Evolutionary conservation across 2,797 vertebrate species (phyloP).

Genomic region (Sebastolobus altivelis): DNA sequence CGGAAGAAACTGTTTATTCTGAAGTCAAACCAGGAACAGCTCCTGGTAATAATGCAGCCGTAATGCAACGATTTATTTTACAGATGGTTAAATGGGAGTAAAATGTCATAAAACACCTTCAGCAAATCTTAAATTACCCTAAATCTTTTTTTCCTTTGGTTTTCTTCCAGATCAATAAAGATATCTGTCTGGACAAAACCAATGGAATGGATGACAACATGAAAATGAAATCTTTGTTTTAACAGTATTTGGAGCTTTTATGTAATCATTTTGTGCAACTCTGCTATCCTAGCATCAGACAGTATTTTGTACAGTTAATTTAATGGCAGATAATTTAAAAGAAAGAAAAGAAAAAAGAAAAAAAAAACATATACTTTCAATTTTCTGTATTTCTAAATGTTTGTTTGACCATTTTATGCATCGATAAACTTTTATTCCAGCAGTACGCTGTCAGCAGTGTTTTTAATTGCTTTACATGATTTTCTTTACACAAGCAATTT

Average conservation of each 20-base stretch:
- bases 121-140: not conserved
- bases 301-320: not conserved
- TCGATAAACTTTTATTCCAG: not conserved
- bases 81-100: not conserved
- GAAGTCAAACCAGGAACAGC: conserved; percentile 11
- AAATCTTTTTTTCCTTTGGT: not conserved
- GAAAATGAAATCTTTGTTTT: not conserved
- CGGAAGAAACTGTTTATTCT: conserved; percentile 17
- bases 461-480: not conserved
- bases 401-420: not conserved
- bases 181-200: not conserved
- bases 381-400: not conserved
- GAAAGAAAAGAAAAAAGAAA: not conserved
- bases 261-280: not conserved
- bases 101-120: not conserved
- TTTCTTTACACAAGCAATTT: not conserved
- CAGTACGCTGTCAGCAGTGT: not conserved
- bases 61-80: not conserved
- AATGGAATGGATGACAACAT: not conserved
- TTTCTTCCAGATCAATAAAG: not conserved
- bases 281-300: not conserved
- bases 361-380: not conserved
- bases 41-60: not conserved
- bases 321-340: not conserved
- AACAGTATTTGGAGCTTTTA: not conserved